Evolutionary conservation across 1,140 invertebrate species (phyloP), one percentile per base, ranked within the genome.

Genomic region (Drosophila watanabei): DNA sequence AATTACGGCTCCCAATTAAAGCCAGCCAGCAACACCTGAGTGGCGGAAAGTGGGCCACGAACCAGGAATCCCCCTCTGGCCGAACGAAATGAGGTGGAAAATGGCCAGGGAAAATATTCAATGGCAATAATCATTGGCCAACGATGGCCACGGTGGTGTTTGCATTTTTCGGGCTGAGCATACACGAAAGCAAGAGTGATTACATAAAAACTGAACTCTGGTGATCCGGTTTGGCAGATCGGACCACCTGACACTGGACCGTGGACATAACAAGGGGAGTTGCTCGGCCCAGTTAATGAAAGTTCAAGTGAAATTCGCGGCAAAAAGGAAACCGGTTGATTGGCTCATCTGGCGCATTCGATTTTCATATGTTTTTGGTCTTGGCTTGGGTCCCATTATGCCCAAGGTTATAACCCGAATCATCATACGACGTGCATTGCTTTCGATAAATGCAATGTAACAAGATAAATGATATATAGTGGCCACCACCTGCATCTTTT

Each of bases 281-380:
- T 71, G 33, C 59, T 61, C 56, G 41, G 69, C 52, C 48, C 72
- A 80, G 71, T 85, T 90, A 90, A 89, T 80, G 86, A 90, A 90
- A 89, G 82, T 86, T 89, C 75, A 76, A 89, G 85, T 89, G 86
- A 89, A 89, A 89, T 90, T 78, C 72, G 86, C 75, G 70, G 52
- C 54, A 49, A 70, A 61, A 64, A 41, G 41, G 59, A 79, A 89
- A 90, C 86, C 86, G 82, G 85, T 88, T 85, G 62, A 69, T 56
- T 79, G 73, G 39, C 51, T 64, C 88, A 80, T 65, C 60, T 57
- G 54, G 54, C 56, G 33, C 56, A 62, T 73, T 81, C 68, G 59
- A 71, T 85, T 80, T 61, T 80, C 28, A 60, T 51, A 49, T 58
- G n/a, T 1, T 1, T 24, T 45, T 37, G 35, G 8, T 57, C 35